These are phyloP conservation scores for Armadillidium nasatum DNA, from an alignment of 1,140 invertebrate genomes.

Conservation along the genomic window DNA sequence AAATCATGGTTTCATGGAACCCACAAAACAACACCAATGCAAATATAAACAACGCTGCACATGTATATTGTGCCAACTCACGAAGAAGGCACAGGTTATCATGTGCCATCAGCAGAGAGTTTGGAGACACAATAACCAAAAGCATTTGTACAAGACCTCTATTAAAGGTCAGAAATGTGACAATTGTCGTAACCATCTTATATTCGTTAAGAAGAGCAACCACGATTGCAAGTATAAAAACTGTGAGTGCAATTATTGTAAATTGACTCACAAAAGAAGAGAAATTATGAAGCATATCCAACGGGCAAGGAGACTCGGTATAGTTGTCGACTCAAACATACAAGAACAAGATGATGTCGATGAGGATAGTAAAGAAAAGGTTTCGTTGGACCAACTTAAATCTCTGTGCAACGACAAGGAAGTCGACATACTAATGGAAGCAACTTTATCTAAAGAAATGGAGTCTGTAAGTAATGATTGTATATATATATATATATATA, in stretches of 20 bases:
- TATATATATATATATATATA: too few relatives aligned
- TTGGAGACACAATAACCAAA: background rate
- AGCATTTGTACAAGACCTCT: background rate
- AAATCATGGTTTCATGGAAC: background rate
- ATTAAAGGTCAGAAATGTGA: constrained; percentile 21
- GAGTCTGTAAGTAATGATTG: background rate
- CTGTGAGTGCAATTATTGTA: constrained; percentile 8
- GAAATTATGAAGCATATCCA: background rate
- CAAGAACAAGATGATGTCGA: background rate
- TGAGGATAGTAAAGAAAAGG: background rate
- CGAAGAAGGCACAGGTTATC: background rate
- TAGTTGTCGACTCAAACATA: background rate
- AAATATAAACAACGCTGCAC: background rate
- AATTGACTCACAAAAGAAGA: background rate
- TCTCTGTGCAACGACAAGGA: background rate
- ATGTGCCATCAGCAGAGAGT: constrained; percentile 7
- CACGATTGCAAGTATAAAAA: too few relatives aligned
- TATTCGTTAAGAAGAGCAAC: constrained; percentile 25
- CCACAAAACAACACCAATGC: background rate
- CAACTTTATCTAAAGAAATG: background rate
- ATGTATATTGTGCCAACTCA: background rate
- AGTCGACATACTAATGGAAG: background rate
- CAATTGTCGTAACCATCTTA: constrained; percentile 22
- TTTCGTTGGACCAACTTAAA: background rate
- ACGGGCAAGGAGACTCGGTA: background rate